Evolutionary conservation across 2,113 vertebrate genomes (phyloP).

Genomic region (Cottus gobio): DNA sequence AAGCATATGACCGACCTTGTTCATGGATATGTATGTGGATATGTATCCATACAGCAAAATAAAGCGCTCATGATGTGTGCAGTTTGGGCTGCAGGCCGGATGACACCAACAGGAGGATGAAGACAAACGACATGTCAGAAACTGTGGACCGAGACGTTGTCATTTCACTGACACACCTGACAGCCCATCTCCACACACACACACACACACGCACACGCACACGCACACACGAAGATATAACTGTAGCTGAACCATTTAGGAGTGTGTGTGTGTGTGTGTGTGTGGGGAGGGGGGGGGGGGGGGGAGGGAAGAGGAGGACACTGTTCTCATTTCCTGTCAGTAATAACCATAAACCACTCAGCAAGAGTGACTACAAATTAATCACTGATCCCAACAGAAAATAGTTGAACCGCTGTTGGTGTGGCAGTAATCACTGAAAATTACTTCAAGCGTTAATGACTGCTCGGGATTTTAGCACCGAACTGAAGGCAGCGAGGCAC

Average conservation of each 20-base stretch:
- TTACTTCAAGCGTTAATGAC: slow-evolving; percentile 66
- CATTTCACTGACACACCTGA: slow-evolving; percentile 74
- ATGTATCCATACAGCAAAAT: not conserved
- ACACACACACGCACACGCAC: slow-evolving; percentile 5
- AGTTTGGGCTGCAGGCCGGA: slow-evolving; percentile 45
- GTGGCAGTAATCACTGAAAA: slow-evolving; percentile 65
- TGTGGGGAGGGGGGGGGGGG: too few relatives aligned
- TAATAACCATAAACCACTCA: slow-evolving; percentile 67
- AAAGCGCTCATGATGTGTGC: slow-evolving; percentile 33
- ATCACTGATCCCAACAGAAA: slow-evolving; percentile 63
- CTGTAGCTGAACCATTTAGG: slow-evolving; percentile 30
- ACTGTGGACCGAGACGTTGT: slow-evolving; percentile 72
- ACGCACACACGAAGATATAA: slow-evolving; percentile 8
- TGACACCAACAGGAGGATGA: slow-evolving; percentile 74
- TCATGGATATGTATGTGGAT: not conserved
- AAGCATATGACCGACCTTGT: slow-evolving; percentile 13
- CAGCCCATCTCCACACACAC: slow-evolving; percentile 45
- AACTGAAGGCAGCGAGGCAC: slow-evolving; percentile 63
- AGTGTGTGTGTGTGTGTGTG: too few relatives aligned
- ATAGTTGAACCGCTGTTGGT: slow-evolving; percentile 56
- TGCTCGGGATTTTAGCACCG: slow-evolving; percentile 42
- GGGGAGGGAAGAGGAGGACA: not conserved
- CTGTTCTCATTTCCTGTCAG: slow-evolving; percentile 57
- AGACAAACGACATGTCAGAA: slow-evolving; percentile 78
- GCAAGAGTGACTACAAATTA: slow-evolving; percentile 67